Conservation (phyloP, 1,140 invertebrate genomes). For the Trichonephila clavata region DNA sequence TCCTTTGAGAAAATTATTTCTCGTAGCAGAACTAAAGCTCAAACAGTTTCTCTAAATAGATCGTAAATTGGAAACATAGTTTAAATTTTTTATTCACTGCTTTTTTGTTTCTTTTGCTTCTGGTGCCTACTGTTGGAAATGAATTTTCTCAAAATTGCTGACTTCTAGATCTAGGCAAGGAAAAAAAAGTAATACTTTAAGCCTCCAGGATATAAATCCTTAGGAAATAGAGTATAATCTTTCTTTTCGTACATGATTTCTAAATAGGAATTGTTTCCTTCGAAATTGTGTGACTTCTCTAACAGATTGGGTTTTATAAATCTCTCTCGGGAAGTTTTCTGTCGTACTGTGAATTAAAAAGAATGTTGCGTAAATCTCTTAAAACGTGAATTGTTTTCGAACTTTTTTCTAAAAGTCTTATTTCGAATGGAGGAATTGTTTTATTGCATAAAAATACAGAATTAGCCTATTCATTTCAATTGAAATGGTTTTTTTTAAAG, state of each 20-base stretch:
- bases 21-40: neutral
- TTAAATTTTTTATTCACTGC: constrained; percentile 55
- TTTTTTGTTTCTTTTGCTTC: neutral
- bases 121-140: neutral
- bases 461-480: too few species aligned
- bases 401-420: neutral
- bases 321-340: neutral
- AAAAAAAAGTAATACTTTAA: constrained; percentile 38
- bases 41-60: constrained; percentile 58
- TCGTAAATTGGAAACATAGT: constrained; percentile 60
- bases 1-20: constrained; percentile 37
- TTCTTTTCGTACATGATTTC: constrained; percentile 38
- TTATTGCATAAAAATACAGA: too few species aligned
- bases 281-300: neutral
- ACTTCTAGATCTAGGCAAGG: neutral
- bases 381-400: neutral
- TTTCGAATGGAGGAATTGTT: neutral
- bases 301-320: neutral
- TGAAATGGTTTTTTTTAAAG: too few species aligned
- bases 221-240: constrained; percentile 38
- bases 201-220: constrained; percentile 43
- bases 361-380: neutral
- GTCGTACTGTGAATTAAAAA: constrained; percentile 34
- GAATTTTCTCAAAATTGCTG: constrained; percentile 53
- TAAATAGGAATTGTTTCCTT: constrained; percentile 56